Evolutionary conservation across 2,113 vertebrate genomes (phyloP), one percentile per base, ranked within the genome.

Genomic region (Cygnus buccinator): DNA sequence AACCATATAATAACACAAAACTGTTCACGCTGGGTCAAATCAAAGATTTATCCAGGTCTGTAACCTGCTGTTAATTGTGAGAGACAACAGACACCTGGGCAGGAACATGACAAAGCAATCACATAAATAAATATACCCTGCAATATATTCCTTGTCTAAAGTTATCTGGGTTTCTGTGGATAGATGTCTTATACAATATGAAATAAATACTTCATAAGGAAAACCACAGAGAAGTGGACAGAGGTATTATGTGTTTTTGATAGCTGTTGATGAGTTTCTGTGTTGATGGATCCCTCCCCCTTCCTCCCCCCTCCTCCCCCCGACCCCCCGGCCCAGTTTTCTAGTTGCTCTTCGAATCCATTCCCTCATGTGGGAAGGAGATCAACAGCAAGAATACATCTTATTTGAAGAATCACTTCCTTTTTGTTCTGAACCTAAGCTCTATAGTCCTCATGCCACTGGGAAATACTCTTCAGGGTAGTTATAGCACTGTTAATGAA

Each of bases 181-280:
- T 28, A 50, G 31, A 46, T 33, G 6, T 59, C 1, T 67, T 78
- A 67, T 63, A 67, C 33, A 74, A 80, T n/a, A 62, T 1, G 4
- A 93, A 94, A 82, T 23, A 80, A 77, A 83, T 83, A n/a, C 35
- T 68, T 91, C 13, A 58, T n/a, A 90, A 76, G 9, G 20, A 90
- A 92, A 94, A 73, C 4, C 20, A 46, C 18, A 28, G 1, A 5
- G 50, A 83, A 16, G 7, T 41, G 19, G 29, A 23, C 11, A 48
- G 44, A 74, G 13, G 3, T 62, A 3, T 15, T 90, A n/a, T 74
- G 50, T 82, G 13, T 46, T 85, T 95, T 75, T 65, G 74, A 54
- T 35, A 65, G 17, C 3, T 78, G 33, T 72, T 75, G 28, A 52
- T 52, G 50, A 12, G 61, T 89, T 58, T 3, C 6, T 11, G 61